Evolutionary conservation across 1,140 invertebrate genomes (phyloP).

Genomic region (Caenorhabditis elegans): WBcel235 BX284606.5:9456501-9457000

Average conservation of each 20-base stretch:
- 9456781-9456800: slow-evolving; percentile 79
- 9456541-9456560: too few species aligned
- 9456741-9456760: slow-evolving; percentile 82
- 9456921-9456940: slow-evolving; percentile 78
- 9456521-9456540: too few species aligned
- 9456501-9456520: too few species aligned
- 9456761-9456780: slow-evolving; percentile 79
- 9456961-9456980: slow-evolving; percentile 67
- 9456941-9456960: slow-evolving; percentile 73
- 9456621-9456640: slow-evolving; percentile 71
- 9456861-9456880: slow-evolving; percentile 77
- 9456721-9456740: slow-evolving; percentile 80
- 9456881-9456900: slow-evolving; percentile 81
- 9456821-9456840: not conserved
- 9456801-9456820: slow-evolving; percentile 69
- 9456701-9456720: slow-evolving; percentile 83
- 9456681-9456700: slow-evolving; percentile 70
- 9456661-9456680: not conserved
- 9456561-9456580: slow-evolving; percentile 74
- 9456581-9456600: slow-evolving; percentile 83
- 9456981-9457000: slow-evolving; percentile 84
- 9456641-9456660: slow-evolving; percentile 72
- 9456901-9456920: slow-evolving; percentile 78
- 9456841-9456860: slow-evolving; percentile 67
- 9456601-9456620: slow-evolving; percentile 77